Evolutionary conservation across 2,888 invertebrate species (phyloP), one percentile per base, ranked within the genome.

Genomic region (Platypus cylindrus): DNA sequence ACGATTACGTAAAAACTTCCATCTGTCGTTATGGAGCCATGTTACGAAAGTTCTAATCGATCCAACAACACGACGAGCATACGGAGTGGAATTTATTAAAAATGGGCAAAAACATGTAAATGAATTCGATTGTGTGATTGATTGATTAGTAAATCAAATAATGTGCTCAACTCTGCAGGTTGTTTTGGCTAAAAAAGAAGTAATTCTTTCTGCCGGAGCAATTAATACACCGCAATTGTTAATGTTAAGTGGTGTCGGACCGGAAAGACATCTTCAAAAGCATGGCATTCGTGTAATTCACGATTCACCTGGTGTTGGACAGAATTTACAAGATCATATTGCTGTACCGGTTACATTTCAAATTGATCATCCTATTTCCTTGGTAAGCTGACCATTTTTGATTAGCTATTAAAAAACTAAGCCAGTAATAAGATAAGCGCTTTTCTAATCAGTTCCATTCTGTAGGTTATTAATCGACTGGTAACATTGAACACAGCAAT

Each of bases 161-260:
- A 20, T 20, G 9, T 7, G 9, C 5, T 20, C 9, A 20, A 20
- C 20, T 7, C 39, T 36, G 12, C 34, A 44, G 50, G 67, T 68
- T 0, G 75, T 76, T 0, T 67, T 71, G 44, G 86, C 87, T 1
- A 71, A 69, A 38, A 73, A 77, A 37, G 87, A 87, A 62, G 82
- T 93, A 1, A 84, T 93, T 40, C 56, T 91, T 9, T 73, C 84
- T 1, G 89, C 84, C 0, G 97, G 97, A 1, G 79, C 95, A 1
- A 78, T 98, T 40, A 91, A 79, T 45, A 76, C 84, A 0, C 93
- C 95, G 0, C 95, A 97, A 50, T 58, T 97, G 7, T 68, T 98
- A 36, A 82, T 95, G 84, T 64, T 97, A n/a, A 57, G 57, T 17
- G 97, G 97, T 1, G 64, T 95, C 2, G 90, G 90, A 2, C 83